Base-by-base conservation (phyloP, 92 coral and sea anemone genomes). In the Micromussa lordhowensis region DNA sequence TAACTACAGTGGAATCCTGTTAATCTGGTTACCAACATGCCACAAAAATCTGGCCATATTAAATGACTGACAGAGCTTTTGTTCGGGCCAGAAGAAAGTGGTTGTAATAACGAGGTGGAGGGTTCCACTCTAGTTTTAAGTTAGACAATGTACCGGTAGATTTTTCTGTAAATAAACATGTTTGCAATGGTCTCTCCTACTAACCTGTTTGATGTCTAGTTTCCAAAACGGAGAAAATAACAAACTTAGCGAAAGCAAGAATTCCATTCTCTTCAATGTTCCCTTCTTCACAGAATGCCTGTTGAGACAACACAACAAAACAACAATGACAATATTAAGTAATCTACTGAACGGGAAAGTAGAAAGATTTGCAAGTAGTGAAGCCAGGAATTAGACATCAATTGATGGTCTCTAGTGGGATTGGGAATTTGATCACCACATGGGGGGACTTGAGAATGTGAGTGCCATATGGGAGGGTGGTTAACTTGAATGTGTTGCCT, bases 281-380 rank as follows among this genome's bases (percentile, higher is more conserved):
- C 70, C 99, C 99, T 93, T 97, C 99, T 89, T 97, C 99, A 89
- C 99, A 97, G 90, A 97, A 97, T 68, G 99, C 99, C 94, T 94
- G 74, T 11, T 16, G 24, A n/a, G n/a, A 54, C 53, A 72, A 57
- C 29, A 72, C 21, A 81, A 53, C 68, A 61, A 5, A 24, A 24
- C 68, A 61, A n/a, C 68, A 61, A 5, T 1, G 12, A 61, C 51
- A 61, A 22, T 24, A 61, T 24, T 26, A 61, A 61, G 64, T 17
- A 38, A 59, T 10, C 19, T 11, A n/a, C 5, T 22, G 68, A 22
- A 31, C 34, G 17, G 11, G 11, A 26, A n/a, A 71, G 5, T 19
- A 70, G 17, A 4, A 48, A 0, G 28, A 44, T 44, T 7, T 44
- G 51, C 13, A 34, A 48, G 30, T 28, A 40, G 10, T 24, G 68